Conservation (phyloP, 2,888 invertebrate species). For the Cyclophora punctaria region DNA sequence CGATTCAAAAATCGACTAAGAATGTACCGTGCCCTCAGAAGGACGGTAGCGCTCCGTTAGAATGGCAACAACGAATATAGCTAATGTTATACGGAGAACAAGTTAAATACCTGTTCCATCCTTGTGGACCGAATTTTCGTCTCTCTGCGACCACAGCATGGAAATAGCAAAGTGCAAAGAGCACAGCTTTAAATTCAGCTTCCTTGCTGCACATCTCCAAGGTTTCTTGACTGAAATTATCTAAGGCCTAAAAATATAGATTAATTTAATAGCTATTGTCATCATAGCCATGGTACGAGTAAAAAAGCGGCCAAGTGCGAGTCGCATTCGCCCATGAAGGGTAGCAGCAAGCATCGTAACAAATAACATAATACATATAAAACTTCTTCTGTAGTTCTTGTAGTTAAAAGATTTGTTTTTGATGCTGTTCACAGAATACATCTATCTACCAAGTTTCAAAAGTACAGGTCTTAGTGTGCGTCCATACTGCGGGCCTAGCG, state of each 20-base stretch:
- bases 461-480: too few species aligned
- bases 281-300: too few species aligned
- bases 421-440: background rate
- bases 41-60: too few species aligned
- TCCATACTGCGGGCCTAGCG: too few species aligned
- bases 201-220: constrained; percentile 95
- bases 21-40: too few species aligned
- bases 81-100: too few species aligned
- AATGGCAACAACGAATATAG: too few species aligned
- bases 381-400: background rate
- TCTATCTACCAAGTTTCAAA: background rate
- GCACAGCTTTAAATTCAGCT: constrained; percentile 91
- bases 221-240: constrained; percentile 94
- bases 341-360: too few species aligned
- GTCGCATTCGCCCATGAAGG: too few species aligned
- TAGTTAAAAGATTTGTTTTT: background rate
- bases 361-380: background rate
- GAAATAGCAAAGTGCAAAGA: constrained; percentile 94
- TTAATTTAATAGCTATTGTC: background rate
- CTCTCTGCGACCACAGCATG: constrained; percentile 95
- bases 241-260: constrained; percentile 75
- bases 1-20: too few species aligned
- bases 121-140: constrained; percentile 95
- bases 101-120: constrained; percentile 82
- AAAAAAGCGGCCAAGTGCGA: too few species aligned